Conservation (phyloP, 2,113 vertebrate species). For the Pagrus major region DNA sequence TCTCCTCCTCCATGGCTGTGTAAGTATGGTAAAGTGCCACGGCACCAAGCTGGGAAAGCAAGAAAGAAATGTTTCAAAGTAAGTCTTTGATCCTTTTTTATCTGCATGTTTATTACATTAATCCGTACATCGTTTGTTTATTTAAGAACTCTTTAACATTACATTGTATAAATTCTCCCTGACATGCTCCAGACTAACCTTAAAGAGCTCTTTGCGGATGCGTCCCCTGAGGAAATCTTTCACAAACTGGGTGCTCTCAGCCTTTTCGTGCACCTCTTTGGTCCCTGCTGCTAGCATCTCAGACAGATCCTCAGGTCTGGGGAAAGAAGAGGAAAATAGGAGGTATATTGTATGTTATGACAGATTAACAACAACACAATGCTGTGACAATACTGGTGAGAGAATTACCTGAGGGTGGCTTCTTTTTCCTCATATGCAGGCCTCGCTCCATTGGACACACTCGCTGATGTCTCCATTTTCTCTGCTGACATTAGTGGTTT, state of each 20-base stretch:
- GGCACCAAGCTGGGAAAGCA: conserved; percentile 86
- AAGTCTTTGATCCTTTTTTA: not conserved
- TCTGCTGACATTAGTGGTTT: conserved; percentile 55
- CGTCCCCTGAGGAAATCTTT: conserved; percentile 95
- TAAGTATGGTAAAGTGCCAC: conserved; percentile 95
- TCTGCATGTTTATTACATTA: not conserved
- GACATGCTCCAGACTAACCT: conserved; percentile 83
- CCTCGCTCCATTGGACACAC: conserved; percentile 66
- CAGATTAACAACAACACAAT: not conserved
- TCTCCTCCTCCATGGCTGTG: conserved; percentile 95
- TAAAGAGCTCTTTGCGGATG: conserved; percentile 93
- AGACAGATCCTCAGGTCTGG: conserved; percentile 91
- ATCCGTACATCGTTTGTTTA: not conserved
- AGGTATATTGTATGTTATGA: not conserved
- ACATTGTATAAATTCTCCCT: not conserved
- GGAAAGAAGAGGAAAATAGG: not conserved
- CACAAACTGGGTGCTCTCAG: conserved; percentile 95
- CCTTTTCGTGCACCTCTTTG: conserved; percentile 93
- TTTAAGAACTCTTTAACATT: not conserved
- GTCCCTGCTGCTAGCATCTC: conserved; percentile 96
- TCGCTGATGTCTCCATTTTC: conserved; percentile 67
- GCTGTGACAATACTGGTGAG: not conserved
- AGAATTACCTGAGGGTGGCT: conserved; percentile 63
- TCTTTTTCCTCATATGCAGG: conserved; percentile 64
- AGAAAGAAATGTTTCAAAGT: not conserved